A percentile compares a stretch with the other conserved stretches of the same genome.
Conservation (phyloP, 2,797 vertebrate species). For the Gadopsis marmoratus region DNA sequence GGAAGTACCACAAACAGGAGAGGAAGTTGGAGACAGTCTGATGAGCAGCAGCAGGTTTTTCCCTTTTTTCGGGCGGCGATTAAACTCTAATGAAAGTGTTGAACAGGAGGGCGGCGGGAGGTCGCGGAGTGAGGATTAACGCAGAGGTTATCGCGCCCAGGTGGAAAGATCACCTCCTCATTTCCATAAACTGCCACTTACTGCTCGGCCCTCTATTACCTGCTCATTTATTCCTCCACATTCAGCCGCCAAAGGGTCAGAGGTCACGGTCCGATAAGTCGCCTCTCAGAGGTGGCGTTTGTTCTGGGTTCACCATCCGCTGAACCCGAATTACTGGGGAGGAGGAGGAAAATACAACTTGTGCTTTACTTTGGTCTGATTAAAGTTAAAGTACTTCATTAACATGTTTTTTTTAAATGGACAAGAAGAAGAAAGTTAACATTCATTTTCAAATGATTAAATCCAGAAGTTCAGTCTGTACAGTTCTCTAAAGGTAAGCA, state of each 20-base stretch:
- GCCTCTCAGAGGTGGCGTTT: slow-evolving; percentile 5
- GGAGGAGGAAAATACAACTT: neutral
- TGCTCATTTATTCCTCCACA: slow-evolving; percentile 42
- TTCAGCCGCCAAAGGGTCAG: slow-evolving; percentile 23
- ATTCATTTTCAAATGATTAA: neutral
- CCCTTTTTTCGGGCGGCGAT: slow-evolving; percentile 32
- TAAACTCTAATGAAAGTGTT: slow-evolving; percentile 78
- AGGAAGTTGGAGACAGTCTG: no score
- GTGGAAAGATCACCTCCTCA: slow-evolving; percentile 68
- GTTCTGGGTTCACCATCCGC: slow-evolving; percentile 21
- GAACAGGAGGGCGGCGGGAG: slow-evolving; percentile 62
- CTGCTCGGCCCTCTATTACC: slow-evolving; percentile 28
- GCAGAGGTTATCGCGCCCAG: slow-evolving; percentile 63
- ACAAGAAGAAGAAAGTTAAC: slow-evolving; percentile 21
- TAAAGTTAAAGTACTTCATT: slow-evolving; percentile 17
- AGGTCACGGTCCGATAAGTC: slow-evolving; percentile 53
- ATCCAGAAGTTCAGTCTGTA: neutral
- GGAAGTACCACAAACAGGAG: no score
- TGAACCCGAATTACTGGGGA: slow-evolving; percentile 7
- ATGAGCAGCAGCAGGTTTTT: neutral
- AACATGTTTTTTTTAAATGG: neutral
- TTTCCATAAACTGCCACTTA: slow-evolving; percentile 71
- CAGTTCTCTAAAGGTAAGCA: no score
- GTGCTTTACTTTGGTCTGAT: slow-evolving; percentile 10
- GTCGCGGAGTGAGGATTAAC: slow-evolving; percentile 67